Base-by-base conservation (phyloP, 1,140 invertebrate genomes). In the Stegodyphus mimosarum region DNA sequence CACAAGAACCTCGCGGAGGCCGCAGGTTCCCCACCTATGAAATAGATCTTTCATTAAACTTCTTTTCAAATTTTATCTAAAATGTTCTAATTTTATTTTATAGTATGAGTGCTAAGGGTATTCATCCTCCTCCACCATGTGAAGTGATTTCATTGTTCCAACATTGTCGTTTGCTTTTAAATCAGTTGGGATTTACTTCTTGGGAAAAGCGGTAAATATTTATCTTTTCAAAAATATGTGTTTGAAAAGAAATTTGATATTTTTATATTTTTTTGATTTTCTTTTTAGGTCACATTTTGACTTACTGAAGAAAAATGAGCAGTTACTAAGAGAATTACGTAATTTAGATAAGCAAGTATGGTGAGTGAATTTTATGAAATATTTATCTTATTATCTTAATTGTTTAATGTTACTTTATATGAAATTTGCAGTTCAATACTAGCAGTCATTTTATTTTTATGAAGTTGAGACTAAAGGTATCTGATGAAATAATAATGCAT, bases 301-400 rank as follows among this genome's bases (percentile, higher is more conserved):
- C 90, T 91, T 99, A 52, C 91, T 99, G 52, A 94, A 95, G 72
- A 96, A 98, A 89, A 97, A 95, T 88, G 97, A 99, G 87, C 95
- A 97, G 83, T 91, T 99, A 71, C 90, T 99, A 51, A 91, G 98
- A 17, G 97, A 99, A 91, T 89, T 99, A 64, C 94, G 97, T 84
- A 97, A 99, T 91, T 92, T 99, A 18, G 98, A 99, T 90, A 93
- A 94, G 86, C 97, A 98, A 86, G 90, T 89, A 81, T 91, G 91
- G 94, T 93, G 88, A 87, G 89, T 83, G 33, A 33, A 33, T 33
- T 33, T 33, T 33, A 33, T 33, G 1, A 33, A 33, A 33, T 33
- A 33, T 33, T 33, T 33, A 33, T 33, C 33, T 33, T 33, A 33
- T 33, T 33, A 33, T 33, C 33, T 33, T 33, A 33, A 33, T 33